Percentiles rank a stretch among this genome's conserved stretches.
Conservation (phyloP, 2,113 vertebrate genomes). For the Brachypteracias leptosomus region DNA sequence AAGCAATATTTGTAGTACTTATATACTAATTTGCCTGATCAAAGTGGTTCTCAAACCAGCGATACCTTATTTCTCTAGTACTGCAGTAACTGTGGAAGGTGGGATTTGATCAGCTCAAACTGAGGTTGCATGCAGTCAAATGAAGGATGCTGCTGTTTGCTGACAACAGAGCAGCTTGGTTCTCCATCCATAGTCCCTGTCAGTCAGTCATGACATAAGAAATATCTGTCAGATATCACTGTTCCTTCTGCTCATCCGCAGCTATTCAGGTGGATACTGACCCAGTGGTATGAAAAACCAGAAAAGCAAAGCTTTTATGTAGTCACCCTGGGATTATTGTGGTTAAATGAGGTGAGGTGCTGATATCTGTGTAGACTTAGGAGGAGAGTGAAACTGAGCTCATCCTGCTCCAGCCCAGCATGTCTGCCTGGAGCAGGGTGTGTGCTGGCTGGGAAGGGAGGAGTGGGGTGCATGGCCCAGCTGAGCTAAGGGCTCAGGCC, state of each 20-base stretch:
- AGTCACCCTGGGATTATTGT: not conserved
- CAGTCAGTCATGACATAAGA: not conserved
- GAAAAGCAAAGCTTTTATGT: not conserved
- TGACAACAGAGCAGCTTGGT: not conserved
- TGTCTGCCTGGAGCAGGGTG: not conserved
- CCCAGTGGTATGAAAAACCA: not conserved
- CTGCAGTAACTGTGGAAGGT: not conserved
- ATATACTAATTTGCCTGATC: not conserved
- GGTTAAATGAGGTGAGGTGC: not conserved
- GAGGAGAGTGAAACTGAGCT: not conserved
- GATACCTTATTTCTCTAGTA: not conserved
- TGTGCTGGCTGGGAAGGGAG: not conserved
- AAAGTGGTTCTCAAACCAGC: not conserved
- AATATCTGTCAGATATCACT: not conserved
- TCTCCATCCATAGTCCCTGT: not conserved
- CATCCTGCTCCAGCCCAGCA: fast-evolving
- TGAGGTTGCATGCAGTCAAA: not conserved
- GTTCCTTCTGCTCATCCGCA: not conserved
- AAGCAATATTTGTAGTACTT: not conserved
- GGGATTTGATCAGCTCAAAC: not conserved
- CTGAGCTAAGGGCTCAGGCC: not conserved
- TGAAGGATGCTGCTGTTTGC: not conserved
- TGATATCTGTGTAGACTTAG: not conserved
- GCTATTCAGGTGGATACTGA: not conserved
- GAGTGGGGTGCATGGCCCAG: not conserved